Percentiles rank a stretch among this genome's conserved stretches.
Conservation (phyloP, 2,888 invertebrate genomes). For the Cephus rjabovi region DNA sequence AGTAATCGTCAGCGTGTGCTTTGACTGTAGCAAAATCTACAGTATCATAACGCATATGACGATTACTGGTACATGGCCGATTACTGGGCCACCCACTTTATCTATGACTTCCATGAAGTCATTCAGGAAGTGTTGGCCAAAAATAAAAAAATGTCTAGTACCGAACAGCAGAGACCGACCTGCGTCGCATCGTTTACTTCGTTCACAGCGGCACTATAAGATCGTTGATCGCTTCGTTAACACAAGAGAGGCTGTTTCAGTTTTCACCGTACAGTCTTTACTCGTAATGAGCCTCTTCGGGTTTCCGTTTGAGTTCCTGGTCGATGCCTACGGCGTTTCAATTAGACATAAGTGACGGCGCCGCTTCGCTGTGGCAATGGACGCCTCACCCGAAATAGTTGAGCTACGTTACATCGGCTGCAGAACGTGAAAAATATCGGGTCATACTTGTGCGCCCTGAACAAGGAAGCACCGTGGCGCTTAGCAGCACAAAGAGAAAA, state of each 20-base stretch:
- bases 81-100: neutral
- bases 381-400: neutral
- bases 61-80: no score
- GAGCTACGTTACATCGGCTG: neutral
- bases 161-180: constrained; percentile 10
- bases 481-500: neutral
- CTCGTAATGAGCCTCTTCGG: constrained; percentile 24
- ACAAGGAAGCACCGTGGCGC: neutral
- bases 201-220: constrained; percentile 13
- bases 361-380: neutral
- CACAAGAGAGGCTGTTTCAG: constrained; percentile 25
- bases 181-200: neutral
- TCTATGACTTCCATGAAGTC: neutral
- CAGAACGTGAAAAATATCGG: neutral
- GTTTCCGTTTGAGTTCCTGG: constrained; percentile 40
- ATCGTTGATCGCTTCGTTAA: constrained; percentile 34
- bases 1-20: no score
- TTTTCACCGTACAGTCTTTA: constrained; percentile 17
- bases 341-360: constrained; percentile 41
- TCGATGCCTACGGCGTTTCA: constrained; percentile 48
- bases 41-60: no score
- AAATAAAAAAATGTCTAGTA: neutral
- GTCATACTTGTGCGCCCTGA: neutral
- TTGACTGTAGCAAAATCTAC: no score
- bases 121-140: neutral